Conservation (phyloP, 2,888 invertebrate species). For the Leptinotarsa haldemani region DNA sequence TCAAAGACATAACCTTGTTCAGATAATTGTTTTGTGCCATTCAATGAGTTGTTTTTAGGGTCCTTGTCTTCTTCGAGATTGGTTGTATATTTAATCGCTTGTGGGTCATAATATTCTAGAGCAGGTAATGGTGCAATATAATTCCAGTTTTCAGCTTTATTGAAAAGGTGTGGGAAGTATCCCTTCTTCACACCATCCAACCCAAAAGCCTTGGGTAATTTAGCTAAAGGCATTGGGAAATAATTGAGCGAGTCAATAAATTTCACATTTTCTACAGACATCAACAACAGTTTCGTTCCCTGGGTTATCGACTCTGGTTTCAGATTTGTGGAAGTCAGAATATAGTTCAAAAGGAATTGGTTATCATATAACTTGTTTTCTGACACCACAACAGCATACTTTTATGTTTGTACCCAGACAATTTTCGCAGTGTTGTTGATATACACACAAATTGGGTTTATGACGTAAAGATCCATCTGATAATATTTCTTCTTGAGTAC, state of each 20-base stretch:
- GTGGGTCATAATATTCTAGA: constrained; percentile 22
- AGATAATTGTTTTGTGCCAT: too few relatives aligned
- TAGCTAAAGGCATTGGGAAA: constrained; percentile 44
- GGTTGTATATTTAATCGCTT: neutral
- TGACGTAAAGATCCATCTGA: too few relatives aligned
- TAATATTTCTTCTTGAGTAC: too few relatives aligned
- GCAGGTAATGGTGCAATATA: constrained; percentile 17
- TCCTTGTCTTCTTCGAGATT: neutral
- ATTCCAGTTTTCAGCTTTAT: neutral
- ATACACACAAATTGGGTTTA: neutral
- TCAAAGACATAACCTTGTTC: too few relatives aligned
- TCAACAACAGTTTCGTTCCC: constrained; percentile 39
- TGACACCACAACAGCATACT: neutral
- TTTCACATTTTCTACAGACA: constrained; percentile 34
- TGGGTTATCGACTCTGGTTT: constrained; percentile 35
- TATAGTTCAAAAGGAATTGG: constrained; percentile 29
- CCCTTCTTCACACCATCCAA: constrained; percentile 18
- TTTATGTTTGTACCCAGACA: neutral
- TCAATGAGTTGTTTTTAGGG: too few relatives aligned
- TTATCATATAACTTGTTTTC: constrained; percentile 21
- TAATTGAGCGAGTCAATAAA: constrained; percentile 52
- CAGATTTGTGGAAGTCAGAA: constrained; percentile 26
- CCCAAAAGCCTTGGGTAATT: constrained; percentile 39
- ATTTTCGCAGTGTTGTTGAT: neutral
- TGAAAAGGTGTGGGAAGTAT: too few relatives aligned